Evolutionary conservation across 2,113 vertebrate species (phyloP).

Genomic region (Meles meles): DNA sequence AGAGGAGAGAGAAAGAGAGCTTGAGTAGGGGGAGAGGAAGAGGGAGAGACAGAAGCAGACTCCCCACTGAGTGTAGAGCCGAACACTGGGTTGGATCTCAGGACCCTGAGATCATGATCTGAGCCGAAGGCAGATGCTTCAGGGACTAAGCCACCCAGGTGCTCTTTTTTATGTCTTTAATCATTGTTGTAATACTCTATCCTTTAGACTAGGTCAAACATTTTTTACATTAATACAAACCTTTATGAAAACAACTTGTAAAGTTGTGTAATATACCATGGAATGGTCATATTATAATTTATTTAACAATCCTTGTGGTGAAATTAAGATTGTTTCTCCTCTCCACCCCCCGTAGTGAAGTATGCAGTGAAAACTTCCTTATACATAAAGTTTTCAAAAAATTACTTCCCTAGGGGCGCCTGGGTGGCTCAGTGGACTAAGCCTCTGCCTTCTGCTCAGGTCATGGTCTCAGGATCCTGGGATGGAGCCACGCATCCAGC

Average conservation of each 20-base stretch:
- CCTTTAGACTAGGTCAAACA: not conserved
- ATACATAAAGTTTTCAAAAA: not conserved
- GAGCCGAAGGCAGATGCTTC: not conserved
- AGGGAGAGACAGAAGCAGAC: not conserved
- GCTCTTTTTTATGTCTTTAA: not conserved
- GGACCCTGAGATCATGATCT: not conserved
- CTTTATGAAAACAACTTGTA: not conserved
- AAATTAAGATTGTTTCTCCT: not conserved
- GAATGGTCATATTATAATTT: not conserved
- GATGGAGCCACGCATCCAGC: too few relatives aligned
- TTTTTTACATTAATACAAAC: not conserved
- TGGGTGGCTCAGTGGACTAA: too few relatives aligned
- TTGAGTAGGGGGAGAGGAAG: not conserved
- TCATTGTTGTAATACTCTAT: not conserved
- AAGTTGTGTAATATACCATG: not conserved
- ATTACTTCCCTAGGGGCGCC: not conserved
- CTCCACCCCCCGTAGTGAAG: not conserved
- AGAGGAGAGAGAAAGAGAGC: not conserved
- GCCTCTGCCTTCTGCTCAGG: too few relatives aligned
- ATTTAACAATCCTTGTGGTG: not conserved
- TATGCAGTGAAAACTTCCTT: not conserved
- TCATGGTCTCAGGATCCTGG: too few relatives aligned
- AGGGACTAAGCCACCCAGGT: not conserved
- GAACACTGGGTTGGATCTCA: not conserved
- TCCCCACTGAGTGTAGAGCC: not conserved